Percentiles rank a stretch among this genome's conserved stretches.
Conservation (phyloP, 2,797 vertebrate species). For the Eulemur albifrons region DNA sequence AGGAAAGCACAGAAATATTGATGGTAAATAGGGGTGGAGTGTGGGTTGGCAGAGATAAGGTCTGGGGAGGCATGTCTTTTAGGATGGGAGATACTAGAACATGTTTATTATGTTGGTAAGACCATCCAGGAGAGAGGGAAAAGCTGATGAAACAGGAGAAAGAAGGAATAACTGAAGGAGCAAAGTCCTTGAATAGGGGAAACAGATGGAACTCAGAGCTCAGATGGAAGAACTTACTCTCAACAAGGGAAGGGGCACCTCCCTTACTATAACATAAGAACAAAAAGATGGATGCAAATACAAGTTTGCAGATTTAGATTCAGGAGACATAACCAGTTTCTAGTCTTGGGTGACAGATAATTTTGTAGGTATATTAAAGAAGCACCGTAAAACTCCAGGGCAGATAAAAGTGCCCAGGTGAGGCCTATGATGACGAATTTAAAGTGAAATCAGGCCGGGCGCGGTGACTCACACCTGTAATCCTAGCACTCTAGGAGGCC, state of each 20-base stretch:
- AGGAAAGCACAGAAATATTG: neutral
- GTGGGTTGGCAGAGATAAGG: neutral
- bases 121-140: neutral
- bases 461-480: no score
- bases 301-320: neutral
- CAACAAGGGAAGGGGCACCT: neutral
- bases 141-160: neutral
- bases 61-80: neutral
- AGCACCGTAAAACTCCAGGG: neutral
- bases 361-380: neutral
- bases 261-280: neutral
- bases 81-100: neutral
- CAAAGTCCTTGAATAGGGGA: neutral
- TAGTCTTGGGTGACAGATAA: neutral
- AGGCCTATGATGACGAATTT: neutral
- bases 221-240: neutral
- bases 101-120: neutral
- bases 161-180: neutral
- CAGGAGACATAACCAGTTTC: neutral
- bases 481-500: no score
- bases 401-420: neutral
- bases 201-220: neutral
- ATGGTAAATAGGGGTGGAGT: neutral
- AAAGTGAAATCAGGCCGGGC: neutral
- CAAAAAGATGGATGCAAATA: neutral